phyloP scores from a whole-genome alignment of 2,113 vertebrate genomes.

The Nettapus auritus region DNA sequence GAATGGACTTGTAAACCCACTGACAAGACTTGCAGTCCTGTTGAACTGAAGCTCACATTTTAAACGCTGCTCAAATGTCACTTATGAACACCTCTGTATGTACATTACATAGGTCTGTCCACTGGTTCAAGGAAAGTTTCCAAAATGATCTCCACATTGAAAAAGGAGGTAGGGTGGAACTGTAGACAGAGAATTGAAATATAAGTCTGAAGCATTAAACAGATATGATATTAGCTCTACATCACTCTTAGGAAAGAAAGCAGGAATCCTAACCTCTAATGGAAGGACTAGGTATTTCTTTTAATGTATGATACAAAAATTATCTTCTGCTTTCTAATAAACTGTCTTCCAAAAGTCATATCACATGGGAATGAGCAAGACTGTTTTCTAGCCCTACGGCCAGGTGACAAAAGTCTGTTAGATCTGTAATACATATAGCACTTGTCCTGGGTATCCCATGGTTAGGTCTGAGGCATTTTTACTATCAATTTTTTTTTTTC shows the following conservation, averaged over 20 bases:
- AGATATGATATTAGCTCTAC: not conserved
- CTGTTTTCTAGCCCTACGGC: not conserved
- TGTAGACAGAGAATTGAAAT: not conserved
- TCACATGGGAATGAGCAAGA: not conserved
- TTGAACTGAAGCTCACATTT: not conserved
- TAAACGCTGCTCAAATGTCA: not conserved
- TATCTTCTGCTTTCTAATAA: not conserved
- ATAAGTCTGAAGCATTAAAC: not conserved
- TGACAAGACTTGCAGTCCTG: not conserved
- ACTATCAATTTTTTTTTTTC: too few relatives aligned
- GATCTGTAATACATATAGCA: not conserved
- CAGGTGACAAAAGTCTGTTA: not conserved
- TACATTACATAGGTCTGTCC: not conserved
- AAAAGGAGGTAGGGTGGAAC: not conserved
- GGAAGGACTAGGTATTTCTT: not conserved
- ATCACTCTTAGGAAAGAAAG: not conserved
- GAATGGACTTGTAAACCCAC: not conserved
- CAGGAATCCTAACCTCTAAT: not conserved
- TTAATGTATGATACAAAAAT: not conserved
- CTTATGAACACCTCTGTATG: not conserved
- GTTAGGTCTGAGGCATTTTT: not conserved
- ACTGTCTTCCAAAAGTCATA: not conserved
- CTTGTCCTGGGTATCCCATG: not conserved
- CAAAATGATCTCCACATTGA: not conserved
- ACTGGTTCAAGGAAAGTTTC: not conserved